Evolutionary conservation across 2,888 invertebrate species (phyloP).

Genomic region (Limnephilus lunatus): DNA sequence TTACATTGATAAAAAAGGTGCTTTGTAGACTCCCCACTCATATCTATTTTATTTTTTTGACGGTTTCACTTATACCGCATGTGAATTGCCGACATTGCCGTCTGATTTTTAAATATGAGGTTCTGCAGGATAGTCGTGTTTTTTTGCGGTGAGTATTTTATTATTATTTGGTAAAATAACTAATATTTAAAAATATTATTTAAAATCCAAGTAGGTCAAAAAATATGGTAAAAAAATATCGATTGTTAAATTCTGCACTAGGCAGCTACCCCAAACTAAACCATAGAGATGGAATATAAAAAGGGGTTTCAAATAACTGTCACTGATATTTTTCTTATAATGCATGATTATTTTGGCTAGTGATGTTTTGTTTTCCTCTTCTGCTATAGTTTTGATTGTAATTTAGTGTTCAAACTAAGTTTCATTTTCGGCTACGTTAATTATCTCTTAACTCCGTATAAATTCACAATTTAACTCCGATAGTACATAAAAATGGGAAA

Average conservation of each 20-base stretch:
- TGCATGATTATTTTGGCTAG: not conserved
- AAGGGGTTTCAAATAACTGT: not conserved
- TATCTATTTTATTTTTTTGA: too few species aligned
- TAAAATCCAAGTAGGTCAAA: not conserved
- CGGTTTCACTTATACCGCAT: too few species aligned
- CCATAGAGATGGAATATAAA: not conserved
- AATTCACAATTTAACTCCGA: not conserved
- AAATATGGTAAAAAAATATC: not conserved
- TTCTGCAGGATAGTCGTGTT: too few species aligned
- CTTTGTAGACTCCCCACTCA: too few species aligned
- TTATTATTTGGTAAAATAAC: not conserved
- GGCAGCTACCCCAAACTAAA: not conserved
- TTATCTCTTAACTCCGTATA: not conserved
- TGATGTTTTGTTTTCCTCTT: not conserved
- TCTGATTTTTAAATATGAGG: too few species aligned
- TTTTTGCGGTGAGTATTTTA: too few species aligned
- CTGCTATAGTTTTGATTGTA: not conserved
- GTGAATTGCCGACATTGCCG: too few species aligned
- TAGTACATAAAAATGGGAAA: constrained; percentile 40
- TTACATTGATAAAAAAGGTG: too few species aligned
- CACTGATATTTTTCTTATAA: not conserved
- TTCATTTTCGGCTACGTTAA: not conserved
- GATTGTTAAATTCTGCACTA: not conserved
- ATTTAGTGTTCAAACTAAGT: not conserved
- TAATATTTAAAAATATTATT: not conserved